Evolutionary conservation across 2,888 invertebrate genomes (phyloP).

Genomic region (Reticulitermes lucifugus): DNA sequence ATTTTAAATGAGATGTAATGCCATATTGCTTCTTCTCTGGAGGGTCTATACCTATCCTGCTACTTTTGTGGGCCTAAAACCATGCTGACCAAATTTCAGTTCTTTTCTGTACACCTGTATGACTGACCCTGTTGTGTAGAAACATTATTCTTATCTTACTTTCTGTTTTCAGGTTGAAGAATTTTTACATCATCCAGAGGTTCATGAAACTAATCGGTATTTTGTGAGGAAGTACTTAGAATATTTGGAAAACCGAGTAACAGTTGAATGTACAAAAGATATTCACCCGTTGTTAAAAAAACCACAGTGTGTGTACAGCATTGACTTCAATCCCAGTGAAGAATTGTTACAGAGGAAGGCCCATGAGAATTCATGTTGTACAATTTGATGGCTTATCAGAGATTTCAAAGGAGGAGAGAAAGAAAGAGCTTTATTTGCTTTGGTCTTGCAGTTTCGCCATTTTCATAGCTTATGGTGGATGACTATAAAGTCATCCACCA

Average conservation of each 20-base stretch:
- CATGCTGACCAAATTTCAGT: too few species aligned
- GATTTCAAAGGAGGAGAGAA: too few species aligned
- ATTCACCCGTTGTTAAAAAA: conserved; percentile 65
- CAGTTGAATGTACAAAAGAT: conserved; percentile 65
- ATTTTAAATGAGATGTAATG: too few species aligned
- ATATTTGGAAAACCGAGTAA: conserved; percentile 59
- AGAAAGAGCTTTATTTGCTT: too few species aligned
- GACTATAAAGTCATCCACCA: too few species aligned
- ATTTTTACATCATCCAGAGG: conserved; percentile 76
- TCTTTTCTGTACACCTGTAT: too few species aligned
- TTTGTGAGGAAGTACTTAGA: conserved; percentile 76
- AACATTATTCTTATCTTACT: background rate
- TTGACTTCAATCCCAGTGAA: conserved; percentile 26
- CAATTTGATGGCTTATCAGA: too few species aligned
- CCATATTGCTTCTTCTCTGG: too few species aligned
- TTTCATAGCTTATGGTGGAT: too few species aligned
- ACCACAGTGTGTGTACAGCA: conserved; percentile 61
- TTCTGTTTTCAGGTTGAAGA: conserved; percentile 66
- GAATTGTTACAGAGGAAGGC: background rate
- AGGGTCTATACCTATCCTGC: too few species aligned
- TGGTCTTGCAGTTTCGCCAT: too few species aligned
- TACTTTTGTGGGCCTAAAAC: too few species aligned
- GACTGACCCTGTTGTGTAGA: background rate
- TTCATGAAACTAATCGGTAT: conserved; percentile 77
- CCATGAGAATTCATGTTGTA: background rate